A percentile compares a stretch with the other conserved stretches of the same genome.
phyloP scores from a whole-genome alignment of 2,113 vertebrate genomes.

The Sus scrofa region T2T-Sscrofa CM000812.6:7967001-7967500 shows the following conservation, averaged over 20 bases:
- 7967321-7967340: background rate
- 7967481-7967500: background rate
- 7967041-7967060: too few relatives aligned
- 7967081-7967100: background rate
- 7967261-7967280: too few relatives aligned
- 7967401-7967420: background rate
- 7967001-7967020: background rate
- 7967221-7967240: background rate
- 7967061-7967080: background rate
- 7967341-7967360: background rate
- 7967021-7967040: background rate
- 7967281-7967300: background rate
- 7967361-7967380: background rate
- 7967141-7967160: background rate
- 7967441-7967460: too few relatives aligned
- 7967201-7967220: background rate
- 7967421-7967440: background rate
- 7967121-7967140: background rate
- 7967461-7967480: background rate
- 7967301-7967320: background rate
- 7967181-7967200: background rate
- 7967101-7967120: background rate
- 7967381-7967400: background rate
- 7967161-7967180: fast-evolving
- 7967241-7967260: too few relatives aligned